A percentile compares a stretch with the other conserved stretches of the same genome.
Conservation (phyloP, 2,797 vertebrate genomes). For the Megaceryle alcyon region DNA sequence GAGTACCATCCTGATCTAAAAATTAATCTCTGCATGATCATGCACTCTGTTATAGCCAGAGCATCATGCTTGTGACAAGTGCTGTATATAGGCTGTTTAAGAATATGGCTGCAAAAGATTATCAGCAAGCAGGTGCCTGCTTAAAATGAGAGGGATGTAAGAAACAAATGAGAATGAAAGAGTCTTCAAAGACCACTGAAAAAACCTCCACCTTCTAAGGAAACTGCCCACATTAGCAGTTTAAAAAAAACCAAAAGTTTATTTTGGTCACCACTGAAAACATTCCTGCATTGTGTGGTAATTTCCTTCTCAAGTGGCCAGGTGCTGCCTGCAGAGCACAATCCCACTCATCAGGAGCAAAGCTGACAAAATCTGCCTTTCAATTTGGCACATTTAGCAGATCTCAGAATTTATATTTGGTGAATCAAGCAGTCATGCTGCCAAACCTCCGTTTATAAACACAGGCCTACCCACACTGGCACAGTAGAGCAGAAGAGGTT, state of each 20-base stretch:
- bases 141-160: not conserved
- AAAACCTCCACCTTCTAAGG: not conserved
- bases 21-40: not conserved
- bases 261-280: not conserved
- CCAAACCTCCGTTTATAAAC: not conserved
- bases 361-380: constrained; percentile 13
- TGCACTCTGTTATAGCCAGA: not conserved
- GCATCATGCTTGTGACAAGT: not conserved
- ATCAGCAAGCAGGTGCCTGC: not conserved
- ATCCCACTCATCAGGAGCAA: not conserved
- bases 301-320: constrained; percentile 11
- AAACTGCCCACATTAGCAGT: not conserved
- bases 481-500: not conserved
- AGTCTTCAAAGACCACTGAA: not conserved
- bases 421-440: constrained; percentile 7
- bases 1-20: not conserved
- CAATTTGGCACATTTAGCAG: not conserved
- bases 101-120: not conserved
- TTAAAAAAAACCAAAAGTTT: not conserved
- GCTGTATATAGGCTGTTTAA: not conserved
- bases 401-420: not conserved
- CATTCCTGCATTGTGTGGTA: not conserved
- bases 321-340: not conserved
- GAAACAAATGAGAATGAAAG: not conserved
- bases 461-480: not conserved